Conservation (phyloP, 2,797 vertebrate species). For the Acipenser oxyrinchus region DNA sequence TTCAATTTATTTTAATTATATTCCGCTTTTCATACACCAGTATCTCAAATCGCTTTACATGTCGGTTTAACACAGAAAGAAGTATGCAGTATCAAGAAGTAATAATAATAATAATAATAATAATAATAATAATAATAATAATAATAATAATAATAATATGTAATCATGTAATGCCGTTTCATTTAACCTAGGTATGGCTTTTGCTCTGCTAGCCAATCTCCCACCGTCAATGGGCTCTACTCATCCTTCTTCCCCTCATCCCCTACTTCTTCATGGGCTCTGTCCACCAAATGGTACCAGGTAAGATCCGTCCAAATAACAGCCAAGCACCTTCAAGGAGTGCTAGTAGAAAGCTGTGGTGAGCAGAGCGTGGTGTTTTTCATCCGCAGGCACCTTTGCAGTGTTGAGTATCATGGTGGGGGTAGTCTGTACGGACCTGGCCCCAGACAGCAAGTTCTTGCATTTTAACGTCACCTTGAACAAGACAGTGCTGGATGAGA, state of each 20-base stretch:
- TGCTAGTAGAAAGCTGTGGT: neutral
- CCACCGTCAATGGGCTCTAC: conserved; percentile 85
- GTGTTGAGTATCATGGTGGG: conserved; percentile 89
- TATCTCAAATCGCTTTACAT: neutral
- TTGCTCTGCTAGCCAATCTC: conserved; percentile 80
- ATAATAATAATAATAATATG: neutral
- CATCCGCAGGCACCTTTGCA: conserved; percentile 73
- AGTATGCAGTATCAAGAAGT: neutral
- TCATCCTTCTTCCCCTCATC: conserved; percentile 84
- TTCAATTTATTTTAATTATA: neutral
- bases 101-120: neutral
- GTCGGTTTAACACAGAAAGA: neutral
- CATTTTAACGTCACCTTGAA: conserved; percentile 67
- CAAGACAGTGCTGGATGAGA: conserved; percentile 52
- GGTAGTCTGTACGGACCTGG: conserved; percentile 72
- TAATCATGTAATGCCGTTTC: neutral
- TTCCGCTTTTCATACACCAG: neutral
- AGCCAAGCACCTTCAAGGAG: too few relatives aligned
- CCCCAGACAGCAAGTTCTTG: conserved; percentile 69
- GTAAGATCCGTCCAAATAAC: conserved; percentile 47
- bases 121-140: neutral
- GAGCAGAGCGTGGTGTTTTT: conserved; percentile 1
- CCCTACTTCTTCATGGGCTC: conserved; percentile 85
- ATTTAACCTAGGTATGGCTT: conserved; percentile 74
- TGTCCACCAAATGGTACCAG: conserved; percentile 87